Conservation (phyloP, 30 jellyfish, hydroid and myxozoan genomes). For the Aurelia coerulea region DNA sequence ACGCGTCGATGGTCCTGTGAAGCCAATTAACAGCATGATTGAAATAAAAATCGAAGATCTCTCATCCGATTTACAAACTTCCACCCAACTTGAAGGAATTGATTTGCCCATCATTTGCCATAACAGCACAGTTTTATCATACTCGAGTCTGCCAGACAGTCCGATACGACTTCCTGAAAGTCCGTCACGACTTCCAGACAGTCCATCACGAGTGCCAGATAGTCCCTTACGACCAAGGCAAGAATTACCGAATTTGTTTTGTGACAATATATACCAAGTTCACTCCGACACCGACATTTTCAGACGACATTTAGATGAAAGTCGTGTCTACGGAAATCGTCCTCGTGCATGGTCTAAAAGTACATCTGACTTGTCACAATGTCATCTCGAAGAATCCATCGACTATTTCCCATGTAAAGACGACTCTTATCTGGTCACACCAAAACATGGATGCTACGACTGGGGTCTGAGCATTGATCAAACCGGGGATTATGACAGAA, state of each 20-base stretch:
- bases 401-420: slow-evolving; percentile 60
- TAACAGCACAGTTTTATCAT: neutral
- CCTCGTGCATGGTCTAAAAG: slow-evolving; percentile 28
- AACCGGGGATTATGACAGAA: slow-evolving; percentile 26
- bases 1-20: neutral
- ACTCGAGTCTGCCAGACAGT: neutral
- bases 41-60: neutral
- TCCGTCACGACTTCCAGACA: neutral
- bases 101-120: neutral
- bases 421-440: slow-evolving; percentile 19
- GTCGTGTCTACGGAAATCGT: neutral
- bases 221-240: slow-evolving; percentile 44
- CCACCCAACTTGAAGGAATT: neutral
- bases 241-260: slow-evolving; percentile 39
- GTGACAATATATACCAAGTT: slow-evolving; percentile 48
- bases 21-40: neutral
- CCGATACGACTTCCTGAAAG: neutral
- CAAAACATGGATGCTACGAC: slow-evolving; percentile 53
- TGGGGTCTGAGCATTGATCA: slow-evolving; percentile 60
- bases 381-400: slow-evolving; percentile 17
- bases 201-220: neutral
- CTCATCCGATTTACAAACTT: neutral
- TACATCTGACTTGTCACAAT: slow-evolving; percentile 35
- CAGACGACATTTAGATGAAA: neutral
- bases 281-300: slow-evolving; percentile 61